Percentiles rank a stretch among this genome's conserved stretches.
These are phyloP conservation scores for Hybognathus amarus DNA, from an alignment of 2,797 vertebrate genomes.

Conservation along the genomic window DNA sequence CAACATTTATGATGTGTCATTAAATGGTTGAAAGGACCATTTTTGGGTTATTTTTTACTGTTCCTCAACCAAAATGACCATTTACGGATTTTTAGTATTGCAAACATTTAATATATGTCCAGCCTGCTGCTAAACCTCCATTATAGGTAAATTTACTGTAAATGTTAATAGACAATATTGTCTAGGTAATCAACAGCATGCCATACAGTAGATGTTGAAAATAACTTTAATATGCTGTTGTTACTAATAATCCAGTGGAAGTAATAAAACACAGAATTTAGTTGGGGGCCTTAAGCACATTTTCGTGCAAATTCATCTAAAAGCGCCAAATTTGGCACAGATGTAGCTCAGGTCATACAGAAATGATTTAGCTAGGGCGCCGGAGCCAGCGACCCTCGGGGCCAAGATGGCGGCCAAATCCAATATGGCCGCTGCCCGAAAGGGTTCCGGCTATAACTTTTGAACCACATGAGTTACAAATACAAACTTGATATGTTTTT, in stretches of 20 bases:
- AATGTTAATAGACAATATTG: background rate
- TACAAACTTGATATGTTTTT: no score
- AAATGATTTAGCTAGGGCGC: no score
- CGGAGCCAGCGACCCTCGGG: no score
- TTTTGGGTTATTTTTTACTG: background rate
- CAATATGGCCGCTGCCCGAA: no score
- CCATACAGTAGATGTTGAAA: conserved; percentile 3
- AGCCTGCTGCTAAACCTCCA: background rate
- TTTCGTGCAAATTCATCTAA: no score
- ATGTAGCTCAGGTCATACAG: no score
- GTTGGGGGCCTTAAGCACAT: no score
- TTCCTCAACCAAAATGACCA: background rate
- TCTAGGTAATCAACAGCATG: background rate
- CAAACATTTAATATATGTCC: background rate
- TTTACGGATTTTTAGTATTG: background rate
- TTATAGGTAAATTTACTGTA: background rate
- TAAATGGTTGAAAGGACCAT: background rate
- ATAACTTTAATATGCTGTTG: background rate
- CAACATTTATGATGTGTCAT: background rate
- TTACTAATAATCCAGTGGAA: background rate
- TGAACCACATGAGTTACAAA: no score
- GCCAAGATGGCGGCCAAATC: no score
- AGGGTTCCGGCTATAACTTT: no score
- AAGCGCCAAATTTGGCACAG: no score
- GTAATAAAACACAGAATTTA: background rate